Conservation (phyloP, 2,113 vertebrate species). For the Microcebus tavaratra region DNA sequence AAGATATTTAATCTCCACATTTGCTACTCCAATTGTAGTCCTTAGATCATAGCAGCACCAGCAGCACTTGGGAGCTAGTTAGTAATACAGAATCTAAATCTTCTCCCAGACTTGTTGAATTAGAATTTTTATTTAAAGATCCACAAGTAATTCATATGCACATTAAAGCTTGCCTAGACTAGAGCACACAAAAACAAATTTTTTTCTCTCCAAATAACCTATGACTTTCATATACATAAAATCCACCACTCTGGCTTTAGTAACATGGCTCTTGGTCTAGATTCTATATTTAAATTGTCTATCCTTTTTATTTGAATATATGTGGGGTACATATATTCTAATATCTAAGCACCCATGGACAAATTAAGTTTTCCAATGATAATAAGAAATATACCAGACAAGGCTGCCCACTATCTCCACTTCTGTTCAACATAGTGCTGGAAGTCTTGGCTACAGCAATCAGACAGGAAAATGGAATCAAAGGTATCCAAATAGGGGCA, state of each 20-base stretch:
- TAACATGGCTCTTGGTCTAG: neutral
- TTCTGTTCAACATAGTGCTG: too few species aligned
- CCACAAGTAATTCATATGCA: neutral
- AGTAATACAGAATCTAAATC: neutral
- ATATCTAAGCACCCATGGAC: neutral
- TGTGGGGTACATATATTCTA: neutral
- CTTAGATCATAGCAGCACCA: neutral
- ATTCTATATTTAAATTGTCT: neutral
- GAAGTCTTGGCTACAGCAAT: too few species aligned
- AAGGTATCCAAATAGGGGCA: too few species aligned
- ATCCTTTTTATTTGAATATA: neutral
- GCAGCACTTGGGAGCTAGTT: neutral
- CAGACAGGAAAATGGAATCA: too few species aligned
- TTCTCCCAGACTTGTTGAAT: neutral
- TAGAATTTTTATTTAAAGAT: neutral
- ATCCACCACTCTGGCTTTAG: neutral
- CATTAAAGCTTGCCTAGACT: neutral
- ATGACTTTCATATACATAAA: neutral
- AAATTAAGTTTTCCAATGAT: neutral
- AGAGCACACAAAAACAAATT: conserved; percentile 31
- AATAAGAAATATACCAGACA: neutral
- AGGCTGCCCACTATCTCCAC: too few species aligned
- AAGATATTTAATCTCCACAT: neutral
- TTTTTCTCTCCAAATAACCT: neutral
- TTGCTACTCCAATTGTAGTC: neutral